Base-by-base conservation (phyloP, 2,113 vertebrate species). In the Ornithorhynchus anatinus region DNA sequence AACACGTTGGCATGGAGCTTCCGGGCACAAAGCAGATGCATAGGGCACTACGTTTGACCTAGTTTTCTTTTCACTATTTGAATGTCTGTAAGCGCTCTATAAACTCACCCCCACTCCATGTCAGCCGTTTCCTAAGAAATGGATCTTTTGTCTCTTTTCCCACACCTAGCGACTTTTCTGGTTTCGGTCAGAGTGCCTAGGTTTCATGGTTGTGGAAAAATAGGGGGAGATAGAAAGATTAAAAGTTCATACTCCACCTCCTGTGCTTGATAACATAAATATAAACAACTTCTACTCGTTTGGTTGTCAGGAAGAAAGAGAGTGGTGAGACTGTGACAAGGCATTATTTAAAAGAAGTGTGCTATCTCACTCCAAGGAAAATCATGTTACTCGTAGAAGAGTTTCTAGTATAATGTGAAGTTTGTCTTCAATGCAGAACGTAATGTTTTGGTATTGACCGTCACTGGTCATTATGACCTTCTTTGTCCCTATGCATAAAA, bases 221-320 rank as follows among this genome's bases (percentile, higher is more conserved):
- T 72, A 59, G 69, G 44, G 62, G 80, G 47, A 77, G 80, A 81
- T 66, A 44, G 43, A 14, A 42, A 10, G 62, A 77, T 77, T 78
- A 77, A 47, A 61, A 40, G 32, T 17, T 10, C 17, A 75, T 4
- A 29, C 27, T 61, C 48, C 59, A 52, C 59, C 72, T 72, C 66
- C 71, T 60, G 0, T 64, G 20, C 39, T 56, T 68, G 80, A 76
- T 80, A 71, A 0, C 0, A 74, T 65, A 42, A 48, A 75, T 13
- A 19, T 69, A 75, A 75, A 77, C 80, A 85, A 62, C 80, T 78
- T 23, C 77, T 77, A 74, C 77, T 45, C 59, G 73, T 71, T 71
- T 59, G 52, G 22, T 31, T 77, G 63, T 72, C 42, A 25, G 9
- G 22, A 67, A 69, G 36, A 61, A 22, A 23, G n/a, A 71, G 52